Evolutionary conservation across 2,113 vertebrate genomes (phyloP).

Genomic region (Elephas maximus): DNA sequence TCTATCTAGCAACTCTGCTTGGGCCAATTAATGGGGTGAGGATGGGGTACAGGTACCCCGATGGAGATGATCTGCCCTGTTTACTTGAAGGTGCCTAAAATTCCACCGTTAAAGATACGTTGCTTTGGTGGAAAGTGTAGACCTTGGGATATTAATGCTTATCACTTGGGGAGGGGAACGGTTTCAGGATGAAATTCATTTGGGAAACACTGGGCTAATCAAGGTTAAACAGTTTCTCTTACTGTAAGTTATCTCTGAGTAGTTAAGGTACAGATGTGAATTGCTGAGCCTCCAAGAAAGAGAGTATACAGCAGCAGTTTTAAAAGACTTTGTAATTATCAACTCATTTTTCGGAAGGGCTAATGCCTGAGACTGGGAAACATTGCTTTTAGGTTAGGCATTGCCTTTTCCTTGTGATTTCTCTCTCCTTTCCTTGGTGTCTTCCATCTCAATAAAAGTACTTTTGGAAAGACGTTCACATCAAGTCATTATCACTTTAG

Average conservation of each 20-base stretch:
- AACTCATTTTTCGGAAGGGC: neutral
- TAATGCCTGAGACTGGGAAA: neutral
- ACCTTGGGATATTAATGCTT: neutral
- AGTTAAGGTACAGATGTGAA: neutral
- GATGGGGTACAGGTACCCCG: no score
- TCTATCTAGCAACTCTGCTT: neutral
- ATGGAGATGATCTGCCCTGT: neutral
- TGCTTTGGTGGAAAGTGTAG: neutral
- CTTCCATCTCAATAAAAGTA: slow-evolving; percentile 43
- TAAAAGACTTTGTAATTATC: neutral
- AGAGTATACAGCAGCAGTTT: neutral
- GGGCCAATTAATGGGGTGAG: neutral
- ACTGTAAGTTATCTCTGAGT: neutral
- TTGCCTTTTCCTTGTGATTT: neutral
- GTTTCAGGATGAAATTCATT: neutral
- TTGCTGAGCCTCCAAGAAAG: neutral
- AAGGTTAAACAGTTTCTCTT: neutral
- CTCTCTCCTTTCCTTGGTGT: neutral
- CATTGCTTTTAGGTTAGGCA: neutral
- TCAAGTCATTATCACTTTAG: neutral
- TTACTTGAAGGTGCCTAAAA: neutral
- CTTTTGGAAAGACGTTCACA: slow-evolving; percentile 29
- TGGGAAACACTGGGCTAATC: neutral
- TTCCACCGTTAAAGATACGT: neutral
- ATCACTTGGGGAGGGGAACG: neutral